Conservation (phyloP, 2,888 invertebrate species). For the Lochmaea crataegi region DNA sequence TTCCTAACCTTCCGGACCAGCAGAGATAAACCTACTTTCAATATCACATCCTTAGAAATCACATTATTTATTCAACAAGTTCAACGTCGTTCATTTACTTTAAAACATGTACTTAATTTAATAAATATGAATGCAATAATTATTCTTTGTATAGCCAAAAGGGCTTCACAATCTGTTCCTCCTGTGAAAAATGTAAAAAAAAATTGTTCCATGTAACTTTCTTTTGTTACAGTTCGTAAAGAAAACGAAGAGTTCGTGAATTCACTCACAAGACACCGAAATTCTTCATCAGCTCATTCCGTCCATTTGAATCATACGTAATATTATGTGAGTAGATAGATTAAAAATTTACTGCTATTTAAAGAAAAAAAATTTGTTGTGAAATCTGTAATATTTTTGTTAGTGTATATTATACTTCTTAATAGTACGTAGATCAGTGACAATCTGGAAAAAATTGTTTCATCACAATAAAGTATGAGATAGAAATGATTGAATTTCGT, state of each 20-base stretch:
- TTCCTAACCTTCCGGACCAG: too few species aligned
- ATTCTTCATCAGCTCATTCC: constrained; percentile 48
- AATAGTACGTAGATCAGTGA: background rate
- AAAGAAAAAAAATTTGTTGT: background rate
- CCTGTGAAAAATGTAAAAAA: too few species aligned
- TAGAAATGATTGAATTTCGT: too few species aligned
- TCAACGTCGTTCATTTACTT: too few species aligned
- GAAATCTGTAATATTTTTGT: background rate
- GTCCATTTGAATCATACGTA: constrained; percentile 49
- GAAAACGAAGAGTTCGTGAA: constrained; percentile 90
- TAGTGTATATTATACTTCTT: background rate
- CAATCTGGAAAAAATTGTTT: background rate
- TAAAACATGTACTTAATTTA: too few species aligned
- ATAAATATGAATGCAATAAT: too few species aligned
- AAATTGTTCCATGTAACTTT: constrained; percentile 37
- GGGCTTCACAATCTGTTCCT: too few species aligned
- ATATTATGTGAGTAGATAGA: constrained; percentile 13
- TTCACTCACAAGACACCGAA: constrained; percentile 63
- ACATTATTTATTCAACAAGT: too few species aligned
- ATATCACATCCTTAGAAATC: too few species aligned
- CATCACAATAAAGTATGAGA: background rate
- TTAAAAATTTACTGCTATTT: background rate
- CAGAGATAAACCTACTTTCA: too few species aligned
- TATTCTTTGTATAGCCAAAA: too few species aligned
- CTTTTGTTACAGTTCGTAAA: constrained; percentile 81